A percentile compares a stretch with the other conserved stretches of the same genome.
Evolutionary conservation across 2,888 invertebrate species (phyloP).

Genomic region (Troides aeacus): DNA sequence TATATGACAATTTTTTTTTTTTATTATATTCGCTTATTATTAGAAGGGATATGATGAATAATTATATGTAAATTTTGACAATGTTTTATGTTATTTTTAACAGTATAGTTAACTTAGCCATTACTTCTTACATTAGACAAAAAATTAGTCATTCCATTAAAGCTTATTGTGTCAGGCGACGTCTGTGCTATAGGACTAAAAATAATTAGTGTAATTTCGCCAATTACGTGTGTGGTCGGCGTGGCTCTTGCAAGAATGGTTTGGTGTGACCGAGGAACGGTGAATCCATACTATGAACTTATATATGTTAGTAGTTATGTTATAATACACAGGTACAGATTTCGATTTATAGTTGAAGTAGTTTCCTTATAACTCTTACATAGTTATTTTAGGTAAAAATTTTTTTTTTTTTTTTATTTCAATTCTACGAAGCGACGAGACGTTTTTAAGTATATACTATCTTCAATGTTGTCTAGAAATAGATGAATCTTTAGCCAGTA

Average conservation of each 20-base stretch:
- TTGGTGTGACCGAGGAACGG: slow-evolving; percentile 42
- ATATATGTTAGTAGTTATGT: too few species aligned
- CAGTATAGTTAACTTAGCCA: not conserved
- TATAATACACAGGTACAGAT: not conserved
- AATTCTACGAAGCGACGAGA: too few species aligned
- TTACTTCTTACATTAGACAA: not conserved
- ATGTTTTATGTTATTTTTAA: not conserved
- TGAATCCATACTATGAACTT: slow-evolving; percentile 42
- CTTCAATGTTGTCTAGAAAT: too few species aligned
- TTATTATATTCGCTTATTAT: too few species aligned
- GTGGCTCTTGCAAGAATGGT: slow-evolving; percentile 46
- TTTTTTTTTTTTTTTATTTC: too few species aligned
- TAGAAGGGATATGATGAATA: not conserved
- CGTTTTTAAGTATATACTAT: too few species aligned
- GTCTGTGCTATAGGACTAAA: slow-evolving; percentile 44
- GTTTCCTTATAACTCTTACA: too few species aligned
- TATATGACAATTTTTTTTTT: too few species aligned
- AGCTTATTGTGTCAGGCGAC: not conserved
- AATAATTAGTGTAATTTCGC: slow-evolving; percentile 66
- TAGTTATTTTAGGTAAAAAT: too few species aligned
- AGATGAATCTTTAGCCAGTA: too few species aligned
- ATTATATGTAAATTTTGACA: not conserved
- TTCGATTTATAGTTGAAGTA: too few species aligned
- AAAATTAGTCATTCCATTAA: not conserved
- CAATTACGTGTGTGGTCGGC: slow-evolving; percentile 56